Evolutionary conservation across 2,888 invertebrate species (phyloP), one percentile per base, ranked within the genome.

Genomic region (Meteorus cinctellus): DNA sequence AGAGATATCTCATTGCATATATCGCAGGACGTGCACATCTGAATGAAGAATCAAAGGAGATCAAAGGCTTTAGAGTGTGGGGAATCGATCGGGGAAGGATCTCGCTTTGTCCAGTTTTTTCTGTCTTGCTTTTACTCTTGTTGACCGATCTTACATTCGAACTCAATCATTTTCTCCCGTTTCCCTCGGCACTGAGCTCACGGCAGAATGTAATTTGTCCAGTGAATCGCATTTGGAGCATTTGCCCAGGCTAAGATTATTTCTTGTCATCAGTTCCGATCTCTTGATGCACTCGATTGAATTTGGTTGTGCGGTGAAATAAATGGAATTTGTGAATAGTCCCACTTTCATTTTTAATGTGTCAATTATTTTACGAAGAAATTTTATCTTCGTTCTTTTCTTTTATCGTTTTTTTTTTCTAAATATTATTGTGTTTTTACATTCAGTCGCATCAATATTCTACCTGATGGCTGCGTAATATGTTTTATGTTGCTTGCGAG

Each of bases 1-100:
- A 2, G n/a, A 62, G 51, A 74, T 76, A 72, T 82, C 81, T 62
- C 8, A 34, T 34, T 66, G 77, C 81, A 80, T 83, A 82, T 81
- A 81, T 75, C 72, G 78, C 77, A 76, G 80, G 3, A 19, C 60
- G 45, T 45, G 81, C 81, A 82, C 83, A 84, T 85, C 85, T 75
- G 81, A 84, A 85, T 83, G 85, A 84, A 82, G 81, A 82, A 85
- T 86, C 84, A 82, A 78, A 72, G 69, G 65, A 82, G 86, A 85
- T 84, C 83, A 83, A 82, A 81, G 78, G 78, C 41, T 68, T 62
- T 68, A 31, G 68, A 24, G 48, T 45, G 48, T 48, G 51, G 48
- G 65, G 76, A 74, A 70, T 65, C 74, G 70, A 60, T 65, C 60
- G 24, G 36, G 51, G 60, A 34, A 34, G 74, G 72, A 68, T 24